A percentile compares a stretch with the other conserved stretches of the same genome.
Conservation (phyloP, 1,140 invertebrate species). For the Amphibalanus amphitrite region DNA sequence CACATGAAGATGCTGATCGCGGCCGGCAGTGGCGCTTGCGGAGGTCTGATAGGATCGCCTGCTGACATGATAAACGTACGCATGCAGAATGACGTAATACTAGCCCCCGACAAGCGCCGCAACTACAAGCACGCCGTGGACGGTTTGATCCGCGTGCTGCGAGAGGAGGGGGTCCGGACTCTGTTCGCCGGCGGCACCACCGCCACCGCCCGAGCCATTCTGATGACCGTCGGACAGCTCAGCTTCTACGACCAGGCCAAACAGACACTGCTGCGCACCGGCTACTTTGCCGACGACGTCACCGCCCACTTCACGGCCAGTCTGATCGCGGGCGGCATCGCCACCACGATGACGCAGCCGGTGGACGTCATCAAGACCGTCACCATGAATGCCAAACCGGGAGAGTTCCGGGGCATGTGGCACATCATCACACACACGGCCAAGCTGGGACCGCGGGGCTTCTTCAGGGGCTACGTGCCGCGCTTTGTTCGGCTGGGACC, state of each 20-base stretch:
- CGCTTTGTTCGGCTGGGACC: too few relatives aligned
- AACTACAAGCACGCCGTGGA: conserved; percentile 98
- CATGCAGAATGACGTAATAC: conserved; percentile 99
- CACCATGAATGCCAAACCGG: conserved; percentile 89
- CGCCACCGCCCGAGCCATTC: conserved; percentile 69
- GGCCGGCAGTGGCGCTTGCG: conserved; percentile 65
- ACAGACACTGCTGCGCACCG: conserved; percentile 45
- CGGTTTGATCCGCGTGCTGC: conserved; percentile 62
- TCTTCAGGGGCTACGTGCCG: too few relatives aligned
- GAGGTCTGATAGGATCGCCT: conserved; percentile 82
- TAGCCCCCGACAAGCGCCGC: conserved; percentile 66
- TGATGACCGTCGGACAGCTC: conserved; percentile 95
- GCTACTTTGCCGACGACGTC: conserved; percentile 66
- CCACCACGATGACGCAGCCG: conserved; percentile 89
- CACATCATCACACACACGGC: too few relatives aligned
- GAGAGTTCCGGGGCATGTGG: too few relatives aligned
- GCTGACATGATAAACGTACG: conserved; percentile 95
- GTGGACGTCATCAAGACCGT: conserved; percentile 93
- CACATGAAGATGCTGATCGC: conserved; percentile 57
- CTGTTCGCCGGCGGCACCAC: conserved; percentile 80
- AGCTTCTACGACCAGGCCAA: conserved; percentile 91
- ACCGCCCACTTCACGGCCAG: conserved; percentile 75
- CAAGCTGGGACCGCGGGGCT: too few relatives aligned
- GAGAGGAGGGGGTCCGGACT: conserved; percentile 59
- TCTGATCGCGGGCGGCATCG: conserved; percentile 73